Percentiles rank a stretch among this genome's conserved stretches.
Conservation (phyloP, 2,113 vertebrate genomes). For the Chamaetylas fuelleborni region DNA sequence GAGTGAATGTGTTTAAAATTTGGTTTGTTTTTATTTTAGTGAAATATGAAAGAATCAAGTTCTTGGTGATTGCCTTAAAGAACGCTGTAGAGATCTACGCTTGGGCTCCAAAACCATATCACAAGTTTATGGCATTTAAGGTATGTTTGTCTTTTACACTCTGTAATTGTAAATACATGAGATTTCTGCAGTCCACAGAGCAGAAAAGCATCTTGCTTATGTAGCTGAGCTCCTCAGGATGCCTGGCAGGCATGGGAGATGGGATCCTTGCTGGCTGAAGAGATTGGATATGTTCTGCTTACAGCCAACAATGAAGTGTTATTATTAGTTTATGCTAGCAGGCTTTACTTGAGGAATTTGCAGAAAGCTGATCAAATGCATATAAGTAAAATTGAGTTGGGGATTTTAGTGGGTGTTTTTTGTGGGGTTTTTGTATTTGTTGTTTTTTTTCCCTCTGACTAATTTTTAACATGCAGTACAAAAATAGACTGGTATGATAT, state of each 20-base stretch:
- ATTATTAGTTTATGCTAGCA: neutral
- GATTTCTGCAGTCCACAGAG: neutral
- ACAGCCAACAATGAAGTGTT: neutral
- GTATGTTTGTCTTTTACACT: constrained; percentile 64
- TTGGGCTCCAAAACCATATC: constrained; percentile 98
- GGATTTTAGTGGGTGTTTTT: neutral
- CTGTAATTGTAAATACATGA: neutral
- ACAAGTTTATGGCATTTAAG: constrained; percentile 99
- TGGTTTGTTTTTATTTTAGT: constrained; percentile 77
- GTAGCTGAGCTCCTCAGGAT: neutral
- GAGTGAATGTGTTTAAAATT: neutral
- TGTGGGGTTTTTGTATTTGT: neutral
- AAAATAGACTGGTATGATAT: neutral
- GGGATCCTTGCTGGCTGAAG: neutral
- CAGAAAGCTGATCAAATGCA: neutral
- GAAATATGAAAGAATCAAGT: constrained; percentile 98
- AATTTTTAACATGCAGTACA: neutral
- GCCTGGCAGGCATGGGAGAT: neutral
- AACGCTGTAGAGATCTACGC: constrained; percentile 97
- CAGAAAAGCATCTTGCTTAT: neutral
- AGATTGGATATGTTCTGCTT: neutral
- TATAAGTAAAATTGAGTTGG: neutral
- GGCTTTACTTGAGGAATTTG: neutral
- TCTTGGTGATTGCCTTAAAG: constrained; percentile 98
- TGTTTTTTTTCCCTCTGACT: neutral